These are phyloP conservation scores for Ascaphus truei DNA, from an alignment of 2,113 vertebrate species.

Conservation along the genomic window DNA sequence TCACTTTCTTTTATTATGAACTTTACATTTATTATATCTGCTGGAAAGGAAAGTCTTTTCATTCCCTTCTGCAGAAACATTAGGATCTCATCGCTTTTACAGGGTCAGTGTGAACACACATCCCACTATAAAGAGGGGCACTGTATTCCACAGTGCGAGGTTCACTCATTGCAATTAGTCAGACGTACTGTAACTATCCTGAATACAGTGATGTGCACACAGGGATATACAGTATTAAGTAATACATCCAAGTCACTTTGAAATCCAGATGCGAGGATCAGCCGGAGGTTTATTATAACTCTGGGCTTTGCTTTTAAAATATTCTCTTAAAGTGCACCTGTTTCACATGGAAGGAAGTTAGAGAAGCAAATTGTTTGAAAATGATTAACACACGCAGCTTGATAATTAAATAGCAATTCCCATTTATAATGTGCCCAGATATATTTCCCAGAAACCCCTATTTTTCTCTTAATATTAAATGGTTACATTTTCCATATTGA, in stretches of 20 bases:
- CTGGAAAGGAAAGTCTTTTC: no score
- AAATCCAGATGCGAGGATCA: conserved; percentile 5
- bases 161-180: no score
- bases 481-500: neutral
- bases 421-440: neutral
- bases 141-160: no score
- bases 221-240: no score
- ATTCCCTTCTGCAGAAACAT: no score
- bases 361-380: neutral
- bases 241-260: neutral
- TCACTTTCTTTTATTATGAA: no score
- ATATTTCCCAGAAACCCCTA: neutral
- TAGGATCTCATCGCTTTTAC: no score
- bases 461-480: neutral
- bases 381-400: neutral
- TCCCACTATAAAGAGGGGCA: no score
- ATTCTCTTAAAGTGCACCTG: neutral
- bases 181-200: no score
- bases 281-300: neutral
- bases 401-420: neutral
- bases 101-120: no score
- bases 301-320: neutral
- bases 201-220: no score
- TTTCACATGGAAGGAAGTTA: neutral
- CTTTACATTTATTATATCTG: no score